Conservation (phyloP, 2,888 invertebrate species). For the Saturnia pavonia region DNA sequence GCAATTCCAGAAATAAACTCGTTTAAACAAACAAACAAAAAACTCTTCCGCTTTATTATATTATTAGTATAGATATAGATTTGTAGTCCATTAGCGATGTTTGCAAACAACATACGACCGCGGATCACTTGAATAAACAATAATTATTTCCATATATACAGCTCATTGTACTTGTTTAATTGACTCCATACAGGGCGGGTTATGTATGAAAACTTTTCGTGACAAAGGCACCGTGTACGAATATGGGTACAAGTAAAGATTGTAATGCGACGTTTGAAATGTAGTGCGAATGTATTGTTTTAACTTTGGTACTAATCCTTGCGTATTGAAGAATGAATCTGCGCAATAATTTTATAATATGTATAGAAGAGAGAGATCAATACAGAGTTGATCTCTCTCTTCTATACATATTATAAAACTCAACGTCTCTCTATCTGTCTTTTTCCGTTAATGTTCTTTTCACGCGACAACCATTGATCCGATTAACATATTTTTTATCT, state of each 20-base stretch:
- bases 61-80: too few relatives aligned
- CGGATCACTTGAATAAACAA: not conserved
- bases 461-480: too few relatives aligned
- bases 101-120: not conserved
- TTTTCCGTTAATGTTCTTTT: too few relatives aligned
- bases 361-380: too few relatives aligned
- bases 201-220: not conserved
- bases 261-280: not conserved
- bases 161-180: constrained; percentile 10
- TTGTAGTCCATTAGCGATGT: not conserved
- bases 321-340: not conserved
- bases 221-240: not conserved
- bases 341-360: not conserved
- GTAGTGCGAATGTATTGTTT: constrained; percentile 3
- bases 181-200: constrained; percentile 1
- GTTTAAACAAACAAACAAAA: too few relatives aligned
- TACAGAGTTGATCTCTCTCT: too few relatives aligned
- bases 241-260: not conserved
- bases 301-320: constrained; percentile 3
- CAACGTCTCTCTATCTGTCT: too few relatives aligned
- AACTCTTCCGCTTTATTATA: too few relatives aligned
- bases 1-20: too few relatives aligned
- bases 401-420: too few relatives aligned
- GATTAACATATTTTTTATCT: too few relatives aligned
- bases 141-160: not conserved